Evolutionary conservation across 2,113 vertebrate species (phyloP), one percentile per base, ranked within the genome.

Genomic region (Esox niger): DNA sequence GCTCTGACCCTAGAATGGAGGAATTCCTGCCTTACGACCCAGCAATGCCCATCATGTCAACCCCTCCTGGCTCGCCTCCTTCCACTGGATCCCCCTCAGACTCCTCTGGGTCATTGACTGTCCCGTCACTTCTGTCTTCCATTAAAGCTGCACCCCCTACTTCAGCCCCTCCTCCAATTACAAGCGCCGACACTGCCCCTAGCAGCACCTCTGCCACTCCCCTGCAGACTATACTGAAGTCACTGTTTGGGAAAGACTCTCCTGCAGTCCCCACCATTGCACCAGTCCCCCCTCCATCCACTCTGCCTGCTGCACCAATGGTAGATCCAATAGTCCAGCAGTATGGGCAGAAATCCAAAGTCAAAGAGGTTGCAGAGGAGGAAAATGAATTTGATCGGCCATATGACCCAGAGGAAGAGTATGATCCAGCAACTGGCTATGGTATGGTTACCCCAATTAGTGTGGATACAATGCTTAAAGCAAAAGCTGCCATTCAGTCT

Each of bases 381-480:
- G 92, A 93, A 59, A 92, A 93, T 68, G 94, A 90, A 32, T 86
- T 95, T 35, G 95, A 98, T 72, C 89, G 96, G 52, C 96, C 96
- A 0, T 98, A 98, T 7, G 96, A 99, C 80, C 96, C 97, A 2
- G 96, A 98, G 69, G 96, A 98, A 31, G 96, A 98, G 69, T 98
- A 98, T 6, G 90, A 93, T 62, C 94, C 95, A 0, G 91, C 92
- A 71, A 85, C 85, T 62, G 89, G 86, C 68, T 91, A 89, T 66
- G 85, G 83, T 71, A 29, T 74, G 0, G 78, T 62, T 58, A 62
- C 56, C 38, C 65, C 75, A 29, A 70, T 78, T n/a, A 88, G 80
- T 30, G 83, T 21, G 1, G 83, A 84, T 1, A 85, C 78, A 38
- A 71, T 2, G 0, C 89, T 67, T 0, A 72, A 79, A 0, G 26